Percentiles rank a stretch among this genome's conserved stretches.
Conservation (phyloP, 2,113 vertebrate genomes). For the Columba livia region DNA sequence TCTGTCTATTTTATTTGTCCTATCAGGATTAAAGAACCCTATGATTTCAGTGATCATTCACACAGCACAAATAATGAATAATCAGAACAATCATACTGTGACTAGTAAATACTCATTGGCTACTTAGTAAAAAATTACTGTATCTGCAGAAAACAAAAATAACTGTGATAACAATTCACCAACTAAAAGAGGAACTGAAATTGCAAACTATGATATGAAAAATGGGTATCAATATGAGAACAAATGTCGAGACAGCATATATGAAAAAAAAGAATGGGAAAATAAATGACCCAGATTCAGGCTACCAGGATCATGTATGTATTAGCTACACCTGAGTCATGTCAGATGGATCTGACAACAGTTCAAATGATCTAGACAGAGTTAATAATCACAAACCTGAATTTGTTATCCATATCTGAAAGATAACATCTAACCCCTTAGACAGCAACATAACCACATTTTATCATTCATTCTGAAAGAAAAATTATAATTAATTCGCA, state of each 20-base stretch:
- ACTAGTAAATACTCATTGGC: not conserved
- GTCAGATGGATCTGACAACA: not conserved
- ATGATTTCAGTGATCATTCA: not conserved
- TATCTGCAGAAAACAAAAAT: not conserved
- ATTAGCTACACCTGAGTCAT: not conserved
- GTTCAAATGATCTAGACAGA: not conserved
- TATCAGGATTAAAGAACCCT: not conserved
- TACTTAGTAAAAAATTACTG: not conserved
- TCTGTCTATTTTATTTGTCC: not conserved
- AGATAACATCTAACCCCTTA: not conserved
- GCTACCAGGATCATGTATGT: not conserved
- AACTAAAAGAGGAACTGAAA: not conserved
- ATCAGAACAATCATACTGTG: not conserved
- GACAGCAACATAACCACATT: not conserved
- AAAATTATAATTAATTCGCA: not conserved
- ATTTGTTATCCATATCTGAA: not conserved
- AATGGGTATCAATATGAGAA: not conserved
- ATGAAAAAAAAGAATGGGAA: not conserved
- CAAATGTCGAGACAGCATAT: not conserved
- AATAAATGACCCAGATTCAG: not conserved
- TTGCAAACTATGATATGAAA: not conserved
- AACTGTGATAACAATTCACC: not conserved
- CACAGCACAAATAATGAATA: not conserved
- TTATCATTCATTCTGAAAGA: not conserved
- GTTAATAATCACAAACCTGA: not conserved